Evolutionary conservation across 2,113 vertebrate genomes (phyloP).

Genomic region (Pseudorhombus dupliciocellatus): DNA sequence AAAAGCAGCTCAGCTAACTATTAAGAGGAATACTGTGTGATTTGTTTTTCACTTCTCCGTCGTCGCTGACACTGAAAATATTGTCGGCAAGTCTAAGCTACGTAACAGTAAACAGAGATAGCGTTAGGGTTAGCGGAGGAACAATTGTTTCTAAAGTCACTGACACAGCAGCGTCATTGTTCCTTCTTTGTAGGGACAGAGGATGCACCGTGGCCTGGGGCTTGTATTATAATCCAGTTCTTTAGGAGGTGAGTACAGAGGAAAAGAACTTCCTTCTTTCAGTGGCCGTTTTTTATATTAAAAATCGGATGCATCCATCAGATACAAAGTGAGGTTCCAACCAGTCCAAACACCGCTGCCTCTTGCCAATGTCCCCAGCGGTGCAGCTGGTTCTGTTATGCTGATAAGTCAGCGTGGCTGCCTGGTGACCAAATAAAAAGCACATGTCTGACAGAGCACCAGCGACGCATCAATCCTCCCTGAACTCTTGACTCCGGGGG

Average conservation of each 20-base stretch:
- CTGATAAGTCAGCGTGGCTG: constrained; percentile 60
- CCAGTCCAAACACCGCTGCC: constrained; percentile 10
- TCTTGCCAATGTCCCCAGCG: constrained; percentile 26
- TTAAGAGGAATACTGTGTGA: constrained; percentile 8
- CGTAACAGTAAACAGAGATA: too few relatives aligned
- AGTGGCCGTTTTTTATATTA: too few relatives aligned
- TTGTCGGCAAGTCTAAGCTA: background rate
- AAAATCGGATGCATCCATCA: background rate
- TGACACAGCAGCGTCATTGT: too few relatives aligned
- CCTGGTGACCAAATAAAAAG: constrained; percentile 72
- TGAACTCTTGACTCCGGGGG: constrained; percentile 70
- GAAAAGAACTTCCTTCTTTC: background rate
- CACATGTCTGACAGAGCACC: constrained; percentile 71
- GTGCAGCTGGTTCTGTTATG: constrained; percentile 62
- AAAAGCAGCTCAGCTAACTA: constrained; percentile 21
- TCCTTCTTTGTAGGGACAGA: too few relatives aligned
- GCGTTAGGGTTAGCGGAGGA: too few relatives aligned
- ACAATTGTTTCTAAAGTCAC: background rate
- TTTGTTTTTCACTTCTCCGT: background rate
- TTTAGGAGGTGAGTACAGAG: too few relatives aligned
- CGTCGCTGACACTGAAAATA: background rate
- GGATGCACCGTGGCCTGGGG: too few relatives aligned
- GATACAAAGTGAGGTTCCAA: constrained; percentile 11
- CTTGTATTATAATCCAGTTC: background rate
- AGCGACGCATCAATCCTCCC: constrained; percentile 67